Base-by-base conservation (phyloP, 2,113 vertebrate genomes). In the Illadopsis cleaveri region DNA sequence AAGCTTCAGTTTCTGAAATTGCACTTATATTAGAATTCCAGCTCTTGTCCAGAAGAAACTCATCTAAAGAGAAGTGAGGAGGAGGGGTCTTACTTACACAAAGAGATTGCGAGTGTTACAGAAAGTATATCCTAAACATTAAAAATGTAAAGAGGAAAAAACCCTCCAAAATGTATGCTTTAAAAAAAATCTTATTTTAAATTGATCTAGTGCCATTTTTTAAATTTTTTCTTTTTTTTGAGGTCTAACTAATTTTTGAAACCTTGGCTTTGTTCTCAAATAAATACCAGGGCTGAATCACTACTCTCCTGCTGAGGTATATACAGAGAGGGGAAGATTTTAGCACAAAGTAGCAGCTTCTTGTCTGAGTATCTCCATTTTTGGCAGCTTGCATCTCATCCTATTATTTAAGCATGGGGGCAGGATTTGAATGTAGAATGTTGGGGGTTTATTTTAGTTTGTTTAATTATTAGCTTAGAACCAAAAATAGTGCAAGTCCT, bases 381-480 rank as follows among this genome's bases (percentile, higher is more conserved):
- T 94, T 86, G 92, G 86, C 93, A 92, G 69, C 64, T 89, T 94
- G 37, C 56, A 72, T 81, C 72, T 93, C 72, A 57, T 78, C 71
- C 92, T 88, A 56, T 96, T 96, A 91, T 95, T 96, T 77, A 90
- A 96, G 76, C 82, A 68, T 75, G 69, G 69, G 53, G 48, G 65
- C 73, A 96, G 61, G 84, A 79, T 56, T 78, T 61, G 91, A 88
- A 86, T 90, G 56, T 83, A 89, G 82, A 93, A 64, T 82, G 62
- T 73, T 69, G 70, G 40, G 0, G 15, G 12, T 1, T 89, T 91
- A 78, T 96, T 96, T 95, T 93, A 38, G 79, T 90, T 95, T 92
- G 94, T 90, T 96, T 97, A 96, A 97, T 98, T 98, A 97, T 94
- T 96, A 94, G 96, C 91, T 96, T 94, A 83, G 88, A 93, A 95